A percentile compares a stretch with the other conserved stretches of the same genome.
Evolutionary conservation across 1,140 invertebrate species (phyloP).

Genomic region (Magallana ariakensis): DNA sequence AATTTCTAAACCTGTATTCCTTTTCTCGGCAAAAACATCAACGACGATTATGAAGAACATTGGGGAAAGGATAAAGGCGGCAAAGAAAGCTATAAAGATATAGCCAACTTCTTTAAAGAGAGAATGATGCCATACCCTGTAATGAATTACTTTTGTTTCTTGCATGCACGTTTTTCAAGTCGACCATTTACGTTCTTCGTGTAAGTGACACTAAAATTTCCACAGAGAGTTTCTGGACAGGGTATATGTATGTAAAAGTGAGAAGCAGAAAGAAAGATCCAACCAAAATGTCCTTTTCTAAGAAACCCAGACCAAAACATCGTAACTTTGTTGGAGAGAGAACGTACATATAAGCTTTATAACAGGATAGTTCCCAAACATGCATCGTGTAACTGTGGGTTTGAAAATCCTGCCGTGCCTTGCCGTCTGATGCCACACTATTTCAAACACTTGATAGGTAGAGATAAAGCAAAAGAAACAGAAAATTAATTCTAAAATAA

Average conservation of each 20-base stretch:
- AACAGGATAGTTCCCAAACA: conserved; percentile 40
- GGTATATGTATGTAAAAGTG: background rate
- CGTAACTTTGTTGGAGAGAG: background rate
- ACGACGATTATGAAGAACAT: background rate
- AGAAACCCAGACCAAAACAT: background rate
- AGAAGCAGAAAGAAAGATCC: background rate
- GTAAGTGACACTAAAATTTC: background rate
- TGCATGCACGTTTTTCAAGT: conserved; percentile 27
- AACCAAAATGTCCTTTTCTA: background rate
- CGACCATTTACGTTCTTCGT: conserved; percentile 10
- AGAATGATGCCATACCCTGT: background rate
- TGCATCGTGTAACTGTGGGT: conserved; percentile 27
- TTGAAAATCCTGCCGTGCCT: background rate
- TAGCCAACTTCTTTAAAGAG: background rate
- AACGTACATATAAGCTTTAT: conserved; percentile 10
- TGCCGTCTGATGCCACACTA: background rate
- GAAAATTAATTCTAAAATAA: no score
- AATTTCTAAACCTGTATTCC: background rate
- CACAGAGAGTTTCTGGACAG: conserved; percentile 21
- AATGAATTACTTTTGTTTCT: background rate
- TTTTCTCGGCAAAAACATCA: background rate
- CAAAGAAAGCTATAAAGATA: background rate
- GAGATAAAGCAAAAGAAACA: background rate
- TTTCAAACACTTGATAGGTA: background rate
- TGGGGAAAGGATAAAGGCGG: background rate